phyloP scores from a whole-genome alignment of 1,140 invertebrate genomes.

The Drosophila elegans region DNA sequence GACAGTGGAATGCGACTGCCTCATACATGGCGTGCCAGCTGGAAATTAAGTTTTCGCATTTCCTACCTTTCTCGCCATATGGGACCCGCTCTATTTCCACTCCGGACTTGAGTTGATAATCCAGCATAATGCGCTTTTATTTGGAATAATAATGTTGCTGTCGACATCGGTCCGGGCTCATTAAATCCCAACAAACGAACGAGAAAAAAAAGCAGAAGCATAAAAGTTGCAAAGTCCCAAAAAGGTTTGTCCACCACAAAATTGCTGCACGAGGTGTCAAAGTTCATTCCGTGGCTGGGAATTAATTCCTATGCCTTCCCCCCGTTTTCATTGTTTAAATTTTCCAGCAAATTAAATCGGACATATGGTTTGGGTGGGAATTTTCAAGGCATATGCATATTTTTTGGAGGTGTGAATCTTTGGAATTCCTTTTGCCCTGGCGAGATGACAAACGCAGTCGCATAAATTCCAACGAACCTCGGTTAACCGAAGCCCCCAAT shows the following conservation, averaged over 20 bases:
- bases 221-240: conserved; percentile 58
- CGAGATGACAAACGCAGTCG: conserved; percentile 70
- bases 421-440: conserved; percentile 52
- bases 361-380: conserved; percentile 6
- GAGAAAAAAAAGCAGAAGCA: conserved; percentile 20
- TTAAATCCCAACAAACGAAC: conserved; percentile 52
- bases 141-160: conserved; percentile 84
- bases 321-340: conserved; percentile 74
- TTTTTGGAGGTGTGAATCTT: conserved; percentile 65
- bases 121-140: conserved; percentile 84
- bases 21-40: conserved; percentile 73
- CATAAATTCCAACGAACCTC: conserved; percentile 70
- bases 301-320: conserved; percentile 73
- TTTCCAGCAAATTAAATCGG: conserved; percentile 84
- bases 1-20: conserved; percentile 45
- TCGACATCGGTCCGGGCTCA: conserved; percentile 77
- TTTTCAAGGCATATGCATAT: conserved; percentile 38
- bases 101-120: conserved; percentile 73
- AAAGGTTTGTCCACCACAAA: conserved; percentile 81
- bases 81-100: conserved; percentile 11
- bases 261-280: conserved; percentile 84
- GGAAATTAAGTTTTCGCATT: conserved; percentile 83
- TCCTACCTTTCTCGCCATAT: conserved; percentile 66
- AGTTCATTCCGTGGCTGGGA: conserved; percentile 76
- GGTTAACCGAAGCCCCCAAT: conserved; percentile 79